phyloP scores from a whole-genome alignment of 2,888 invertebrate genomes.

The Apamea anceps region DNA sequence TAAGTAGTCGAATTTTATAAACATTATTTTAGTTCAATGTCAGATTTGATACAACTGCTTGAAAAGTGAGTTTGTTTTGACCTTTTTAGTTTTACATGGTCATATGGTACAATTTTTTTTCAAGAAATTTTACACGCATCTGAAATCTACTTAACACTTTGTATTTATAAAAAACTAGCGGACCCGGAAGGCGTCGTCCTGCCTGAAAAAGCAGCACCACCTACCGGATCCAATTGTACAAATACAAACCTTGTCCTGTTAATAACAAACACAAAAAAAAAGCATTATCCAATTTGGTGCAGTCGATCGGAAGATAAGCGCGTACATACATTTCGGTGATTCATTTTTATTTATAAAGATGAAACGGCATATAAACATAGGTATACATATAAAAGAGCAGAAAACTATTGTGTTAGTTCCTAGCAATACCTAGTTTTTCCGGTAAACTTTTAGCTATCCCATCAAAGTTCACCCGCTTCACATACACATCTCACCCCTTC shows the following conservation, averaged over 20 bases:
- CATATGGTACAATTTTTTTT: background rate
- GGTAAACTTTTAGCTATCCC: background rate
- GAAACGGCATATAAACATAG: too few relatives aligned
- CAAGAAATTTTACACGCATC: fast-evolving
- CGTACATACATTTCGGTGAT: too few relatives aligned
- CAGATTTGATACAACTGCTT: background rate
- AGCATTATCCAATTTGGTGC: too few relatives aligned
- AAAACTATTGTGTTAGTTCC: background rate
- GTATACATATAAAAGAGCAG: too few relatives aligned
- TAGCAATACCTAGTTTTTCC: background rate
- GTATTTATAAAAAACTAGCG: background rate
- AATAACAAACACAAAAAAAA: too few relatives aligned
- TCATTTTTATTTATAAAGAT: too few relatives aligned
- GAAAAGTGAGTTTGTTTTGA: background rate
- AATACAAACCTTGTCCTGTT: too few relatives aligned
- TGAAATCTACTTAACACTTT: too few relatives aligned
- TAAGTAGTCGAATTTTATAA: background rate
- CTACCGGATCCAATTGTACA: too few relatives aligned
- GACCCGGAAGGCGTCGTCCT: too few relatives aligned
- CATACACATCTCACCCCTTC: background rate
- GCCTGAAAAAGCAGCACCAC: too few relatives aligned
- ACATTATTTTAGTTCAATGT: background rate
- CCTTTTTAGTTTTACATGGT: background rate
- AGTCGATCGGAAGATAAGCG: too few relatives aligned
- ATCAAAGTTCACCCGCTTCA: background rate